These are phyloP conservation scores for Clarias laeviceps DNA, from an alignment of 2,797 vertebrate species.

Conservation along the genomic window DNA sequence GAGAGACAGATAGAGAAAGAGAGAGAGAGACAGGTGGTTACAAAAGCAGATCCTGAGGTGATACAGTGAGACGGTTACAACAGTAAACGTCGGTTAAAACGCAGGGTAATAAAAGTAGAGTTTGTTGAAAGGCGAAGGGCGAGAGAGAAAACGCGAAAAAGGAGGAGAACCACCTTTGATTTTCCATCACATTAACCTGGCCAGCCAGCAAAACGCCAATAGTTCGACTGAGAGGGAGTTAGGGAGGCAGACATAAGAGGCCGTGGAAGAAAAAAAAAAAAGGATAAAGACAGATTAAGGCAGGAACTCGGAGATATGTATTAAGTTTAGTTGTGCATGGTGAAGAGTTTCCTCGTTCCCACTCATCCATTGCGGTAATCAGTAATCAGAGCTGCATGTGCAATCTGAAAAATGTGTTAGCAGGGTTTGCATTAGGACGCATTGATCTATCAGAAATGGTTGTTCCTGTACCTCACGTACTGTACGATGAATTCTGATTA, in stretches of 20 bases:
- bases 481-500: background rate
- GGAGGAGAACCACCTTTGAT: slow-evolving; percentile 33
- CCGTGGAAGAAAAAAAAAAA: slow-evolving; percentile 38
- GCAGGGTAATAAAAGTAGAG: slow-evolving; percentile 37
- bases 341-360: slow-evolving; percentile 26
- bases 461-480: slow-evolving; percentile 6
- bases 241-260: slow-evolving; percentile 32
- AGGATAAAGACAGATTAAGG: slow-evolving; percentile 37
- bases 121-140: slow-evolving; percentile 51
- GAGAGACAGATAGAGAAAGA: slow-evolving; percentile 23
- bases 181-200: slow-evolving; percentile 41
- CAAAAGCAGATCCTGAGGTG: slow-evolving; percentile 35
- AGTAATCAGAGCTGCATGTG: slow-evolving; percentile 53
- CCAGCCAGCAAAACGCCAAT: slow-evolving; percentile 35
- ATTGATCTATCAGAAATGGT: slow-evolving; percentile 24
- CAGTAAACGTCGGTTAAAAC: slow-evolving; percentile 40
- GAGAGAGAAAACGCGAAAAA: slow-evolving; percentile 51
- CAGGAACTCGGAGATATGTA: slow-evolving; percentile 1
- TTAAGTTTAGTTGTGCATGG: slow-evolving; percentile 13
- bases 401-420: slow-evolving; percentile 48
- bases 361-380: slow-evolving; percentile 48
- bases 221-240: slow-evolving; percentile 25
- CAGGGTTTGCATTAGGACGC: slow-evolving; percentile 21
- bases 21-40: slow-evolving; percentile 36
- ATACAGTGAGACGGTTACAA: slow-evolving; percentile 40